Percentiles rank a stretch among this genome's conserved stretches.
These are phyloP conservation scores for Euplexia lucipara DNA, from an alignment of 2,888 invertebrate species.

Conservation along the genomic window DNA sequence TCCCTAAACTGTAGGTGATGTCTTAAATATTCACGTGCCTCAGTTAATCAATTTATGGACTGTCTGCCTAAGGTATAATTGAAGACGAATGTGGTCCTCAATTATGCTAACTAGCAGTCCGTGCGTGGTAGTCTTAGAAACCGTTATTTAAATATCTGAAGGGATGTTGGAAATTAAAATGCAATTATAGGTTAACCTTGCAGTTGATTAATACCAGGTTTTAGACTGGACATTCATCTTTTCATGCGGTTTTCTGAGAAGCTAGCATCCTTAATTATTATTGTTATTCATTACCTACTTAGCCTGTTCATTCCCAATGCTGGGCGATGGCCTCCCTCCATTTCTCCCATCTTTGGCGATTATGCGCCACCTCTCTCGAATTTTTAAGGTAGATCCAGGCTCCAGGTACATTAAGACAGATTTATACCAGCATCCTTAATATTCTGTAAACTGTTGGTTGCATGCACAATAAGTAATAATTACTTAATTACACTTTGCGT, in stretches of 20 bases:
- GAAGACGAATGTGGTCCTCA: constrained; percentile 9
- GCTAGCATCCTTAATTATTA: background rate
- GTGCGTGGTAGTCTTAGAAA: background rate
- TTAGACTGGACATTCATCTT: background rate
- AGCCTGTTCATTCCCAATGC: too few species aligned
- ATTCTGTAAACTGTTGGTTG: too few species aligned
- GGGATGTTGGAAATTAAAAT: background rate
- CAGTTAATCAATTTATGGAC: constrained; percentile 21
- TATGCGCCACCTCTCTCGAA: too few species aligned
- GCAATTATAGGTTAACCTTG: background rate
- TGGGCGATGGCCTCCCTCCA: too few species aligned
- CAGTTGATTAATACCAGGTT: background rate
- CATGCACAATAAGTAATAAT: too few species aligned
- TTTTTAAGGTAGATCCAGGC: too few species aligned
- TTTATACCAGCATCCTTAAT: too few species aligned
- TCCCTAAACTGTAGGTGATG: background rate
- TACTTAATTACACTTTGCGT: too few species aligned
- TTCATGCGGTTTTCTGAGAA: background rate
- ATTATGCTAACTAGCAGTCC: constrained; percentile 4
- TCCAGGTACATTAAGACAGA: too few species aligned
- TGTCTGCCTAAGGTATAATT: constrained; percentile 12
- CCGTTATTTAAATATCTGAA: constrained; percentile 9
- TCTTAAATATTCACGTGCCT: constrained; percentile 5
- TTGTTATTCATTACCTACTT: too few species aligned
- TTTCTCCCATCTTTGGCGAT: too few species aligned